A percentile compares a stretch with the other conserved stretches of the same genome.
Evolutionary conservation across 2,888 invertebrate species (phyloP).

Genomic region (Alsophila aescularia): DNA sequence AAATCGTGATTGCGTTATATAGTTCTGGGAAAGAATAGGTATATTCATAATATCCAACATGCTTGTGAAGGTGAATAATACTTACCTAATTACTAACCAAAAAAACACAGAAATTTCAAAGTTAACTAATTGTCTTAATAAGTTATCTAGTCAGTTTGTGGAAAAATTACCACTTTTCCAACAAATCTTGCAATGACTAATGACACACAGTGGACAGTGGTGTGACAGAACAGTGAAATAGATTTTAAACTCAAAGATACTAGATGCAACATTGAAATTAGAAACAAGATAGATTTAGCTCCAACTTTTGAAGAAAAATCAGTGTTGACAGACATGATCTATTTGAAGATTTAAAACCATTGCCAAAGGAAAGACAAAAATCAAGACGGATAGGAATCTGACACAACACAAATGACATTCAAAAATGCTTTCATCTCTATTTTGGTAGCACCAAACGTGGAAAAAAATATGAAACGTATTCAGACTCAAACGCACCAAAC

Average conservation of each 20-base stretch:
- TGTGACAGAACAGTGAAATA: too few relatives aligned
- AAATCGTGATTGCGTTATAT: neutral
- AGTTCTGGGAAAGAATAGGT: neutral
- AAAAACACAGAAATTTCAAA: too few relatives aligned
- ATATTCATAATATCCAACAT: too few relatives aligned
- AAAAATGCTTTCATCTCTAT: conserved; percentile 9
- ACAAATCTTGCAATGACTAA: too few relatives aligned
- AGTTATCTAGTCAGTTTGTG: too few relatives aligned
- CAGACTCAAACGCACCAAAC: neutral
- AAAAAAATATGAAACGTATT: neutral
- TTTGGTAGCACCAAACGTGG: conserved; percentile 1
- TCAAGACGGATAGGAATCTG: neutral
- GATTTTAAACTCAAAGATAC: neutral
- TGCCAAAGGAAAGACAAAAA: conserved; percentile 6
- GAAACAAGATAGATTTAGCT: neutral
- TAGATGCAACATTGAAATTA: neutral
- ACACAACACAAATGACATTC: conserved; percentile 2
- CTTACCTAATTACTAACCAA: too few relatives aligned
- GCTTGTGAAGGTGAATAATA: too few relatives aligned
- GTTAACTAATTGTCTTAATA: too few relatives aligned
- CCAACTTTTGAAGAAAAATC: neutral
- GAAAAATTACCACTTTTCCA: too few relatives aligned
- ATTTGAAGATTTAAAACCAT: neutral
- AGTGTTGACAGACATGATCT: neutral
- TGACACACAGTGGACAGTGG: too few relatives aligned